Conservation (phyloP, 2,113 vertebrate species). For the Jacana jacana region DNA sequence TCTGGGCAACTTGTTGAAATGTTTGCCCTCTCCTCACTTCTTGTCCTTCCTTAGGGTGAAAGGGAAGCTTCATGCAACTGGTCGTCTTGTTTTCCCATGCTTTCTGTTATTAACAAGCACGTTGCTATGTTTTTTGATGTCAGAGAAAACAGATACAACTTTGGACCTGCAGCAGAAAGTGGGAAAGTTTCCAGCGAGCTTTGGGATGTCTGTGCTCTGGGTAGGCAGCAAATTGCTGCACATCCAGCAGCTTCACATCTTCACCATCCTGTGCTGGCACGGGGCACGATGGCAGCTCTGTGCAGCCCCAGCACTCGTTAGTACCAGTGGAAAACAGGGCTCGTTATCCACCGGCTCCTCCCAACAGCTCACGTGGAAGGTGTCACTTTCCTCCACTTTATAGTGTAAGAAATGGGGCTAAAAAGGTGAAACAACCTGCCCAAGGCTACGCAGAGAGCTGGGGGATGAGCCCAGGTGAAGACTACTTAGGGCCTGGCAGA, state of each 20-base stretch:
- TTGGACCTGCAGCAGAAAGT: not conserved
- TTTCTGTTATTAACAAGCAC: not conserved
- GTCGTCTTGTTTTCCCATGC: not conserved
- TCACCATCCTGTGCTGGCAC: rapidly evolving
- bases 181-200: not conserved
- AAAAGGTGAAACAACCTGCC: not conserved
- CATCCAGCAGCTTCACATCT: not conserved
- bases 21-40: not conserved
- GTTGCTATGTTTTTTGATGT: not conserved
- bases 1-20: not conserved
- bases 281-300: not conserved
- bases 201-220: not conserved
- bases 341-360: not conserved
- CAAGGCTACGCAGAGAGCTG: not conserved
- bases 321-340: not conserved
- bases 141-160: not conserved
- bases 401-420: not conserved
- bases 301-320: not conserved
- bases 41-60: not conserved
- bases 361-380: not conserved
- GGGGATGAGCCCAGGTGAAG: not conserved
- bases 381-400: not conserved
- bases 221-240: not conserved
- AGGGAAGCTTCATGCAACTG: not conserved
- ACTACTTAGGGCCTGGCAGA: not conserved